Percentiles rank a stretch among this genome's conserved stretches.
phyloP scores from a whole-genome alignment of 2,888 invertebrate species.

The Lingula anatina region DNA sequence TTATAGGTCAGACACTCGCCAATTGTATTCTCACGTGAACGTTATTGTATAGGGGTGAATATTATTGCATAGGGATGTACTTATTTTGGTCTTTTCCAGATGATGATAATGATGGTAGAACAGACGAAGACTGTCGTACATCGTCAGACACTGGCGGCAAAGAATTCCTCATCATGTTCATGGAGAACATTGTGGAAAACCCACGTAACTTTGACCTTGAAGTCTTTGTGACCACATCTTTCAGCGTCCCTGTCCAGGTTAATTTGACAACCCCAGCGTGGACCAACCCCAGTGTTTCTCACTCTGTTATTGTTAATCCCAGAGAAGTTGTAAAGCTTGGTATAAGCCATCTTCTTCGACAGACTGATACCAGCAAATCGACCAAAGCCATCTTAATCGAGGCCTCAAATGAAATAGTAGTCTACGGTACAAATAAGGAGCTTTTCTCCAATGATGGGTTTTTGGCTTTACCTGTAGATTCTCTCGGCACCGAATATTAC shows the following conservation, averaged over 20 bases:
- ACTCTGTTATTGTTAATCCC: background rate
- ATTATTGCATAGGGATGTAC: no score
- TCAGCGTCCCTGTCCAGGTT: background rate
- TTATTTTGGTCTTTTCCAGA: no score
- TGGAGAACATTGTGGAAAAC: background rate
- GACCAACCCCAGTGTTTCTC: background rate
- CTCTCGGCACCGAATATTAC: background rate
- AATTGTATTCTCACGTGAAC: no score
- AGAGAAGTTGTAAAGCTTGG: background rate
- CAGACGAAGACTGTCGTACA: background rate
- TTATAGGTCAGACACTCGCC: no score
- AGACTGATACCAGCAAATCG: background rate
- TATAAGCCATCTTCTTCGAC: background rate
- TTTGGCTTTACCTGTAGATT: background rate
- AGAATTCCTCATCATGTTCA: background rate
- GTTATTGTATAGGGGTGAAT: no score
- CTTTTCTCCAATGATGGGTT: background rate
- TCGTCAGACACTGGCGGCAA: background rate
- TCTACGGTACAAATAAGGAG: background rate
- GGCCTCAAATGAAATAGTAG: background rate
- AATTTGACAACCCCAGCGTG: background rate
- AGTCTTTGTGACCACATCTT: background rate
- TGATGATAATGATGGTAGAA: background rate
- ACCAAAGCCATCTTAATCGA: background rate
- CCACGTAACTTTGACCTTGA: background rate